Conservation (phyloP, 2,113 vertebrate genomes). For the Nansenia antarctica region DNA sequence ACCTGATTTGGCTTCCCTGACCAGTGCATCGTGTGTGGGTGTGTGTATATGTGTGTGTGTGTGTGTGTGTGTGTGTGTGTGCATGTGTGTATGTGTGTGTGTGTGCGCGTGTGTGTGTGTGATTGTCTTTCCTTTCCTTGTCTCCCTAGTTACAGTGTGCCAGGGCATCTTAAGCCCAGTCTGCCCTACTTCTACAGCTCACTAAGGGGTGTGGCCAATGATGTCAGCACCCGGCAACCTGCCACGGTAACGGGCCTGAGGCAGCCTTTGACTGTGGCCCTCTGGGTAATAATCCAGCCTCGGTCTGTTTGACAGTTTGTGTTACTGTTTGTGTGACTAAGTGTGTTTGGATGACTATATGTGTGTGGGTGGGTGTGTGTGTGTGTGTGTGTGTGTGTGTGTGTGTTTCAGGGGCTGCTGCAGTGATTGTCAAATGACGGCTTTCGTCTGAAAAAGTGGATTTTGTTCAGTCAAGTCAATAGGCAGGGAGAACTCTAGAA, state of each 20-base stretch:
- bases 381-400: too few relatives aligned
- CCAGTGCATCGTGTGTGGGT: slow-evolving; percentile 30
- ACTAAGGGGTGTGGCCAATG: slow-evolving; percentile 38
- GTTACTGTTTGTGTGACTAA: neutral
- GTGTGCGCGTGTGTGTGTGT: neutral
- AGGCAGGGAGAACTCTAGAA: too few relatives aligned
- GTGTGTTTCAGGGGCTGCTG: too few relatives aligned
- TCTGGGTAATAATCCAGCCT: slow-evolving; percentile 28
- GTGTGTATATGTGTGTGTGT: neutral
- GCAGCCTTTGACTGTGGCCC: neutral
- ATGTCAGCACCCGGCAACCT: slow-evolving; percentile 45
- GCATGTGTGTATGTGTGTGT: slow-evolving; percentile 12
- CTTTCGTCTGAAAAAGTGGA: too few relatives aligned
- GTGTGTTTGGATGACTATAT: neutral
- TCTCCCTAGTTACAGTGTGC: slow-evolving; percentile 48
- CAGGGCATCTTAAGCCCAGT: slow-evolving; percentile 60
- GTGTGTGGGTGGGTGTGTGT: too few relatives aligned
- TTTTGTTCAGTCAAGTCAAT: too few relatives aligned
- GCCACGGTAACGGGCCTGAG: slow-evolving; percentile 12
- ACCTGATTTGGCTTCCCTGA: slow-evolving; percentile 49
- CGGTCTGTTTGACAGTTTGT: neutral
- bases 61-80: slow-evolving; percentile 5
- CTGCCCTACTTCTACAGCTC: slow-evolving; percentile 64
- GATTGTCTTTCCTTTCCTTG: slow-evolving; percentile 19
- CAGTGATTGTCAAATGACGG: too few relatives aligned